phyloP scores from a whole-genome alignment of 2,113 vertebrate genomes.

The Chascanopsetta lugubris region DNA sequence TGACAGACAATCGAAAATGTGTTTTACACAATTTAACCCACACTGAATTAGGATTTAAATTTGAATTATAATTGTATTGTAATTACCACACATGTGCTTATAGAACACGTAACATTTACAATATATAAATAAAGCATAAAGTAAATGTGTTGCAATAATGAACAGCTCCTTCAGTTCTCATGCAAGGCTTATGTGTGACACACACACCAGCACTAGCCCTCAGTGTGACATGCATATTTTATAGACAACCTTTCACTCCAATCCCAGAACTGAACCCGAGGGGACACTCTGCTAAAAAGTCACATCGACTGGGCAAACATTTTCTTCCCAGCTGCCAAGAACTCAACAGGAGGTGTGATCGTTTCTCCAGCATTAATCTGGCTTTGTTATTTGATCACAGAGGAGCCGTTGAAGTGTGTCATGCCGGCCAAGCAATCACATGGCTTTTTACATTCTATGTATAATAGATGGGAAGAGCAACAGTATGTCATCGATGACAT shows the following conservation, averaged over 20 bases:
- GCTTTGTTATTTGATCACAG: slow-evolving; percentile 17
- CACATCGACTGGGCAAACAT: slow-evolving; percentile 65
- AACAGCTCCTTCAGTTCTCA: slow-evolving; percentile 20
- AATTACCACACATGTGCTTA: neutral
- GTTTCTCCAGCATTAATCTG: slow-evolving; percentile 37
- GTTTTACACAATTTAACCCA: slow-evolving; percentile 1
- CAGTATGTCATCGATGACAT: too few relatives aligned
- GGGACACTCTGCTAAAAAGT: slow-evolving; percentile 73
- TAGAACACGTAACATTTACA: slow-evolving; percentile 37
- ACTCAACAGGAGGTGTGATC: slow-evolving; percentile 38
- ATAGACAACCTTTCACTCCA: slow-evolving; percentile 79
- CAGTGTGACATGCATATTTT: slow-evolving; percentile 77
- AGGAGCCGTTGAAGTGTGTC: neutral
- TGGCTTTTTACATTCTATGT: too few relatives aligned
- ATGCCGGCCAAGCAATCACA: slow-evolving; percentile 6
- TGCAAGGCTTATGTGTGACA: slow-evolving; percentile 24
- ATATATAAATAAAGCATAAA: neutral
- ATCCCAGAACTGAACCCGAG: slow-evolving; percentile 58
- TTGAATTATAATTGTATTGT: neutral
- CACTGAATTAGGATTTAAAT: neutral
- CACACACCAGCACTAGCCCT: slow-evolving; percentile 29
- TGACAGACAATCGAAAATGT: neutral
- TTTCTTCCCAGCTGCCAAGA: slow-evolving; percentile 55
- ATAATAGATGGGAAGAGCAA: too few relatives aligned
- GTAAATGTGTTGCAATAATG: slow-evolving; percentile 3